Evolutionary conservation across 2,888 invertebrate species (phyloP).

Genomic region (Lasioglossum lativentre): DNA sequence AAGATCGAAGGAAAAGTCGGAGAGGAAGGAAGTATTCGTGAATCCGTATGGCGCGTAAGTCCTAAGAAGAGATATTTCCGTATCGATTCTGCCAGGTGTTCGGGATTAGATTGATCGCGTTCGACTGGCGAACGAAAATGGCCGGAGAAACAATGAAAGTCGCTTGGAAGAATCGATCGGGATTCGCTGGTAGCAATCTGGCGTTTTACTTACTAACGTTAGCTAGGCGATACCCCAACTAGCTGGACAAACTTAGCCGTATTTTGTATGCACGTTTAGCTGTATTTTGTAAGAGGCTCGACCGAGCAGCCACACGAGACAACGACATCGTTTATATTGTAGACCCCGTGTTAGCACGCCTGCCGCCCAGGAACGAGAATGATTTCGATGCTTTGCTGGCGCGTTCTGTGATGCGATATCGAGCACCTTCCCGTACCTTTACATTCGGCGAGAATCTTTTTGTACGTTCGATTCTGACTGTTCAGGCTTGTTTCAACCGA

Average conservation of each 20-base stretch:
- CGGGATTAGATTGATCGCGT: neutral
- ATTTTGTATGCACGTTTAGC: conserved; percentile 64
- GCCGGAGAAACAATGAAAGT: neutral
- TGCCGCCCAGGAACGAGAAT: neutral
- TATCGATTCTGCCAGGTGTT: neutral
- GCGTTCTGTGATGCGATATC: conserved; percentile 23
- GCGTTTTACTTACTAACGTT: conserved; percentile 47
- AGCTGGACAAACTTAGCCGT: conserved; percentile 22
- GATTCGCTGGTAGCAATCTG: neutral
- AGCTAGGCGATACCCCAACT: conserved; percentile 8
- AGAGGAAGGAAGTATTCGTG: neutral
- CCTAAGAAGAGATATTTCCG: conserved; percentile 12
- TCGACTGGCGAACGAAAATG: neutral
- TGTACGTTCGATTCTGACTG: neutral
- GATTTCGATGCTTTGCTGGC: conserved; percentile 13
- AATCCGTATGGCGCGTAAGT: no score
- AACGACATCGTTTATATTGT: conserved; percentile 62
- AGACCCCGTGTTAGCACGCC: neutral
- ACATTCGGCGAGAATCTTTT: conserved; percentile 10
- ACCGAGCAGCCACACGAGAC: conserved; percentile 56
- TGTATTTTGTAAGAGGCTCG: conserved; percentile 50
- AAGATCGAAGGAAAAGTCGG: neutral
- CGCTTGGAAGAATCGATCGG: conserved; percentile 10
- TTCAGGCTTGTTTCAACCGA: neutral
- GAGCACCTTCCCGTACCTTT: conserved; percentile 21